Evolutionary conservation across 2,888 invertebrate species (phyloP), one percentile per base, ranked within the genome.

Genomic region (Himalopsyche kuldschensis): DNA sequence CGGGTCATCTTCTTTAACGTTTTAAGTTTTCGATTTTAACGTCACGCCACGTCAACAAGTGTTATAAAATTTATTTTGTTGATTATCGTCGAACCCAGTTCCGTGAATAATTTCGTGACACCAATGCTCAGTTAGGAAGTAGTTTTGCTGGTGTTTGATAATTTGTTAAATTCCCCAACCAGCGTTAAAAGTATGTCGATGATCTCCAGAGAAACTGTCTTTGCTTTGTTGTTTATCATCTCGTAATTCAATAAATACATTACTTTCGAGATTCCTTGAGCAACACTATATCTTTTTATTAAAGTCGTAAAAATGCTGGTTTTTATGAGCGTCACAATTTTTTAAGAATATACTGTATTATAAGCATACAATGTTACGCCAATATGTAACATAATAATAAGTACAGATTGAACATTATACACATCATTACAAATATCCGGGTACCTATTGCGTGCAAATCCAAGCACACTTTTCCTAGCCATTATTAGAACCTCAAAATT

Each of bases 31-130:
- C 35, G 76, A 81, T 83, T 83, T 78, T 48, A 75, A 24, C 31
- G 81, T 78, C 79, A 79, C 84, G 84, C 84, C 84, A 84, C 84
- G 84, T 84, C 84, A 84, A 84, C 84, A 84, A 84, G 84, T 84
- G 82, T 84, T 55, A 48, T 41, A 35, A 76, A 35, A 41, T 78
- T 78, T 78, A 78, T 78, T 78, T 78, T 78, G 78, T 78, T 78
- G 78, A 46, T 47, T 41, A 78, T 46, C 78, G 35, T 41, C 15
- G 69, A 27, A 27, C 69, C 27, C 6, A 69, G 69, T 69, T 69
- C 69, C 69, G 69, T 30, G 69, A 69, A 69, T 69, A 69, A 69
- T 69, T 69, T 30, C 69, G 27, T 69, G 69, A 69, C 69, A 69
- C 69, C 69, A 69, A 69, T 69, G 69, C 15, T 30, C 15, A 11